These are phyloP conservation scores for Halisarca cf. caerulea DNA, from an alignment of 37 sponge, comb jelly and placozoan species.

Conservation along the genomic window DNA sequence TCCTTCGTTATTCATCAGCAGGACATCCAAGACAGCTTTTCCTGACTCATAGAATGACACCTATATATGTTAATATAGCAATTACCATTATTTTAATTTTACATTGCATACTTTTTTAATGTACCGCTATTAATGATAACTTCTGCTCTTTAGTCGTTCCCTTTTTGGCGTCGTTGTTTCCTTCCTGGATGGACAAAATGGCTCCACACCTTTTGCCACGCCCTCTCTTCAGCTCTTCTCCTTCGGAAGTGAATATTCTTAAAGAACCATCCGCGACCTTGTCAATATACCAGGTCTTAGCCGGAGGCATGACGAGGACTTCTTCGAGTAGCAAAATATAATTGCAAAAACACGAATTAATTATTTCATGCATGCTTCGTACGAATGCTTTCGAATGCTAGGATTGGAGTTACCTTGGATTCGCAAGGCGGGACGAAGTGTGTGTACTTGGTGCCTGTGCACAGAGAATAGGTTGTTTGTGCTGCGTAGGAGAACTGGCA, in stretches of 20 bases:
- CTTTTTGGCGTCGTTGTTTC: not conserved
- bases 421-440: too few species aligned
- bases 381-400: too few species aligned
- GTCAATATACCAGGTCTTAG: not conserved
- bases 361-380: too few species aligned
- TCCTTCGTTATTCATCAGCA: not conserved
- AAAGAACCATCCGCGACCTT: not conserved
- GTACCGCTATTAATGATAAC: not conserved
- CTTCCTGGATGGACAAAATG: not conserved
- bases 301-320: constrained; percentile 4
- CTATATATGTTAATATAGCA: not conserved
- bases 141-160: not conserved
- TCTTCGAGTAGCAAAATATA: too few species aligned
- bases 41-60: not conserved
- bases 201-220: constrained; percentile 1
- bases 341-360: too few species aligned
- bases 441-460: too few species aligned
- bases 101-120: too few species aligned
- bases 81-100: not conserved
- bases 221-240: not conserved
- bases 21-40: not conserved
- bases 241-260: not conserved
- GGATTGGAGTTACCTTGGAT: too few species aligned
- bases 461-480: too few species aligned
- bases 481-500: too few species aligned